A percentile compares a stretch with the other conserved stretches of the same genome.
Conservation (phyloP, 1,140 invertebrate genomes). For the Drosophila persimilis region DNA sequence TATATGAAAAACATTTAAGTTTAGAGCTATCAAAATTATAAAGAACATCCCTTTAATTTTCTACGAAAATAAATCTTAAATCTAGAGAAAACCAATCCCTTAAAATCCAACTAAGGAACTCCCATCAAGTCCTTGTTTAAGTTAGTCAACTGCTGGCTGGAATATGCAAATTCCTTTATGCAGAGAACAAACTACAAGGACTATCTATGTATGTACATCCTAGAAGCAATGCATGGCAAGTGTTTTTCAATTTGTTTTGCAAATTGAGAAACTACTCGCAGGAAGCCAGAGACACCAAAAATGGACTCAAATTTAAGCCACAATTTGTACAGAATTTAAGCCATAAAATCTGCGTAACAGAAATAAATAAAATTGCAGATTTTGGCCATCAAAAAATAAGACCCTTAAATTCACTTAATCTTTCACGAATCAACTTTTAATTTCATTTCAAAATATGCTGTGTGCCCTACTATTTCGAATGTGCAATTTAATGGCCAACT, state of each 20-base stretch:
- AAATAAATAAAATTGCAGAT: background rate
- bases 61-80: constrained; percentile 7
- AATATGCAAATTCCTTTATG: constrained; percentile 33
- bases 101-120: constrained; percentile 5
- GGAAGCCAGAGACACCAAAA: constrained; percentile 6
- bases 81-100: constrained; percentile 6
- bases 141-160: constrained; percentile 33
- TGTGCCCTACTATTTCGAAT: constrained; percentile 27
- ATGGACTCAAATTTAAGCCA: background rate
- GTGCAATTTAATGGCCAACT: constrained; percentile 55
- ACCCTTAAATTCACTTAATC: constrained; percentile 19
- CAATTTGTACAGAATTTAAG: constrained; percentile 6
- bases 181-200: constrained; percentile 24
- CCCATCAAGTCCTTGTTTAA: constrained; percentile 7
- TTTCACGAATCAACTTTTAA: constrained; percentile 31
- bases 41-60: background rate
- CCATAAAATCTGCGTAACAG: too few relatives aligned
- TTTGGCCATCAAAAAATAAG: background rate
- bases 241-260: constrained; percentile 58
- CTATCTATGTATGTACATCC: constrained; percentile 13
- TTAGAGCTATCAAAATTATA: too few relatives aligned
- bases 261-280: constrained; percentile 39
- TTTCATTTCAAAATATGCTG: constrained; percentile 36
- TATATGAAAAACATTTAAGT: background rate
- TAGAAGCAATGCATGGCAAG: constrained; percentile 30